A percentile compares a stretch with the other conserved stretches of the same genome.
Conservation (phyloP, 2,113 vertebrate genomes). For the Oreochromis tanganicae region DNA sequence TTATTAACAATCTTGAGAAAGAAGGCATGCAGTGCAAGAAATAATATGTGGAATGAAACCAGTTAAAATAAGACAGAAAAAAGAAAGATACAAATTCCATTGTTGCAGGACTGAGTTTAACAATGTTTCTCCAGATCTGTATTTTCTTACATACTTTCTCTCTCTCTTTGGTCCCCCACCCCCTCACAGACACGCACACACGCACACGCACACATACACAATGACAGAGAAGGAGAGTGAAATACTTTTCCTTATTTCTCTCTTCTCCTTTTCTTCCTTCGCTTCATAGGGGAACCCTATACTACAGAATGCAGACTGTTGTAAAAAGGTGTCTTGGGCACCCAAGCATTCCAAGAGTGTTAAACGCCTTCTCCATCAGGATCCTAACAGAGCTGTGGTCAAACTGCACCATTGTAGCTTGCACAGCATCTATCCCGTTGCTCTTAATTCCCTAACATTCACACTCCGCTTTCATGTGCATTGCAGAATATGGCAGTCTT, state of each 20-base stretch:
- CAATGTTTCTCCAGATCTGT: constrained; percentile 39
- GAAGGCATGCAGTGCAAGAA: not conserved
- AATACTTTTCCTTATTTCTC: not conserved
- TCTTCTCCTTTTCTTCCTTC: not conserved
- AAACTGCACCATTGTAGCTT: constrained; percentile 31
- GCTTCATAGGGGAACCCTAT: constrained; percentile 43
- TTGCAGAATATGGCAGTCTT: not conserved
- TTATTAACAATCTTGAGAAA: not conserved
- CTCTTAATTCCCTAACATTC: constrained; percentile 28
- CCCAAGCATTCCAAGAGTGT: constrained; percentile 41
- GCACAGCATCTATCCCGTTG: constrained; percentile 7
- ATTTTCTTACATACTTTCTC: constrained; percentile 9
- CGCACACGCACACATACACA: not conserved
- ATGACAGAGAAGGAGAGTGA: not conserved
- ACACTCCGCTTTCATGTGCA: not conserved
- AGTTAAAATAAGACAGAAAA: not conserved
- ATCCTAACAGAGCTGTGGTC: constrained; percentile 17
- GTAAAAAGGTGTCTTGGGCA: constrained; percentile 49
- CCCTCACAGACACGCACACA: not conserved
- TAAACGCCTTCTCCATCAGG: constrained; percentile 47
- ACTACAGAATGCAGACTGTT: constrained; percentile 43
- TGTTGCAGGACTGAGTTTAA: constrained; percentile 23
- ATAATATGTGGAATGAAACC: not conserved
- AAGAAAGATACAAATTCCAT: constrained; percentile 3
- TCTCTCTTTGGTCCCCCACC: not conserved